Percentiles rank a stretch among this genome's conserved stretches.
Conservation (phyloP, 2,113 vertebrate species). For the Menidia beryllina region DNA sequence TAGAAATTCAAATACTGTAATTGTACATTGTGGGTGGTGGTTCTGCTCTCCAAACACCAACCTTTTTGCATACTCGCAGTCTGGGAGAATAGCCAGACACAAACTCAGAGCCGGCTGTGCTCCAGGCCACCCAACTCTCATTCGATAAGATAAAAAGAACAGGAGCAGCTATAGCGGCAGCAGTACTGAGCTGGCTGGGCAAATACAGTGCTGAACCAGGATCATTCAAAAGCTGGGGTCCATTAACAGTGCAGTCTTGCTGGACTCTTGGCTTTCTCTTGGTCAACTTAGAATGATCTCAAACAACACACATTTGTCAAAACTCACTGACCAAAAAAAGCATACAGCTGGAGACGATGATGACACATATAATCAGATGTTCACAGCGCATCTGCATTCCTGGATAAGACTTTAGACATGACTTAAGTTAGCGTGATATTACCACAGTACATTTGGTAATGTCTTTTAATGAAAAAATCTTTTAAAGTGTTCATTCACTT, state of each 20-base stretch:
- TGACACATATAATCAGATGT: constrained; percentile 72
- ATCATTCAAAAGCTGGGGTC: constrained; percentile 31
- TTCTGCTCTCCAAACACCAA: constrained; percentile 13
- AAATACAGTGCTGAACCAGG: constrained; percentile 14
- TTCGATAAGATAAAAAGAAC: constrained; percentile 59
- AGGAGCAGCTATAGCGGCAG: constrained; percentile 29
- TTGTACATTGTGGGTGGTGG: not conserved
- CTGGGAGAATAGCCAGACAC: constrained; percentile 39
- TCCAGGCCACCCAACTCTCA: constrained; percentile 34
- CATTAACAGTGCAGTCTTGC: constrained; percentile 26
- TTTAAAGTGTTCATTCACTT: constrained; percentile 24
- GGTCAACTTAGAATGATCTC: constrained; percentile 47
- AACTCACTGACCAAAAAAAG: constrained; percentile 49
- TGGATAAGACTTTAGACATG: constrained; percentile 70
- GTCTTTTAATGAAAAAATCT: constrained; percentile 23
- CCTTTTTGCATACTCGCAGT: constrained; percentile 8
- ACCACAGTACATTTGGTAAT: constrained; percentile 38
- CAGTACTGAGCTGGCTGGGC: constrained; percentile 6
- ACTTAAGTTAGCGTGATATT: constrained; percentile 74
- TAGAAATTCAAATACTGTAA: not conserved
- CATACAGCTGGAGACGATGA: constrained; percentile 67
- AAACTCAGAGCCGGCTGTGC: constrained; percentile 19
- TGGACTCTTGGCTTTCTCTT: constrained; percentile 19
- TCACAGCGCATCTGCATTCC: constrained; percentile 58
- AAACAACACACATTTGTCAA: constrained; percentile 59